Evolutionary conservation across 2,888 invertebrate species (phyloP).

Genomic region (Drosophila kuntzei): DNA sequence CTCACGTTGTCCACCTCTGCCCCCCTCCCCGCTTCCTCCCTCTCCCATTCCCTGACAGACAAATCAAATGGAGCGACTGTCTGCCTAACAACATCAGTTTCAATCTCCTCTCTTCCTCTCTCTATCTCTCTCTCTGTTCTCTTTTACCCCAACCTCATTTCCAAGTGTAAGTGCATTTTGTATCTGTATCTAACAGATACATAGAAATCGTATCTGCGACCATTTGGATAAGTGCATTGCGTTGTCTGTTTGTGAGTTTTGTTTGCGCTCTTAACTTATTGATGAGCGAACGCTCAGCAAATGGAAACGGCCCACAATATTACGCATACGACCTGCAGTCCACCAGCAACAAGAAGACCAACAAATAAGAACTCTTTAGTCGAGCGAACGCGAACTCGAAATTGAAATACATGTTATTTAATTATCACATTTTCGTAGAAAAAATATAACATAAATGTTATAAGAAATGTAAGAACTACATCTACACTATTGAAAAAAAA

Average conservation of each 20-base stretch:
- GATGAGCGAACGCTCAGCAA: slow-evolving; percentile 27
- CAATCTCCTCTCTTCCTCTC: neutral
- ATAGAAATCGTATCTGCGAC: neutral
- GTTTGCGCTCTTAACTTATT: slow-evolving; percentile 26
- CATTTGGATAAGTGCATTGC: slow-evolving; percentile 55
- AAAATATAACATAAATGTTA: no score
- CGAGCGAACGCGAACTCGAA: neutral
- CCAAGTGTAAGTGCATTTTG: slow-evolving; percentile 5
- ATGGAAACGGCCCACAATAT: slow-evolving; percentile 20
- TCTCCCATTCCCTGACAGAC: neutral
- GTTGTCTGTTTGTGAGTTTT: slow-evolving; percentile 30
- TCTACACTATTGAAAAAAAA: no score
- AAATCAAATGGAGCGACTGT: slow-evolving; percentile 22
- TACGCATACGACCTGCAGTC: slow-evolving; percentile 49
- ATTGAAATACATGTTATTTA: neutral
- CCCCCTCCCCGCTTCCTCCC: no score
- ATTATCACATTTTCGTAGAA: no score
- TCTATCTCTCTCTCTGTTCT: neutral
- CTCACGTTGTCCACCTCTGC: slow-evolving; percentile 41
- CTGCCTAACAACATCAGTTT: slow-evolving; percentile 18
- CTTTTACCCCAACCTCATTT: neutral
- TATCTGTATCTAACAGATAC: slow-evolving; percentile 12
- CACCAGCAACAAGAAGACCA: neutral
- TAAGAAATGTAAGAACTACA: no score
- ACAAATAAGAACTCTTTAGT: neutral